Base-by-base conservation (phyloP, 2,797 vertebrate species). In the Eulemur rubriventer region DNA sequence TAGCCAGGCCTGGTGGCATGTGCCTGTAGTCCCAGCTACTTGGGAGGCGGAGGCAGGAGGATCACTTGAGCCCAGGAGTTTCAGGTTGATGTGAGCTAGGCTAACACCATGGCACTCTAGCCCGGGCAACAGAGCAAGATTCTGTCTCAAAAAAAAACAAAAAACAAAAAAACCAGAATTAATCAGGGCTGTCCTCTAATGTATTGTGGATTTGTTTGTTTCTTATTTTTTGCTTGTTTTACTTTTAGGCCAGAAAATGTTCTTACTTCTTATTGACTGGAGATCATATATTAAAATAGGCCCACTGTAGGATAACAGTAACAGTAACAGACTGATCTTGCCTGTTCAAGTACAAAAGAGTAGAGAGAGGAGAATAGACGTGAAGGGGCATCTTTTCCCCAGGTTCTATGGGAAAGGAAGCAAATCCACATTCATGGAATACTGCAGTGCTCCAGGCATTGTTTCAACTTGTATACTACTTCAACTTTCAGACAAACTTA, bases 401-500 rank as follows among this genome's bases (percentile, higher is more conserved):
- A 35, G 13, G 8, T 13, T n/a, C 6, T 33, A 55, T 17, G 67
- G 3, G 26, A 65, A 87, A 91, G 82, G 67, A 52, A 84, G 28
- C n/a, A n/a, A 52, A 35, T 91, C 35, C 41, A 24, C 33, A 72
- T 61, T 79, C 35, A 85, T 9, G 14, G 30, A 73, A 55, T 7
- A 73, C 33, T 24, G 14, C 17, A 10, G 0, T 16, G 38, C 55
- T 81, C 57, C 26, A 81, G n/a, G 48, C n/a, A 65, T 16, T 65
- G 52, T 65, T 35, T 67, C 46, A 57, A 38, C 55, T 70, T 46
- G 38, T n/a, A 18, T 30, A 30, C 46, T 69, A 78, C 41, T 70
- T 95, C 38, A 91, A 48, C 26, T 76, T 89, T 55, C 48, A 76
- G 48, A 83, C 10, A 73, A 75, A 87, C 38, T 67, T 65, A 48